These are phyloP conservation scores for Griposia aprilina DNA, from an alignment of 2,888 invertebrate species.

Conservation along the genomic window DNA sequence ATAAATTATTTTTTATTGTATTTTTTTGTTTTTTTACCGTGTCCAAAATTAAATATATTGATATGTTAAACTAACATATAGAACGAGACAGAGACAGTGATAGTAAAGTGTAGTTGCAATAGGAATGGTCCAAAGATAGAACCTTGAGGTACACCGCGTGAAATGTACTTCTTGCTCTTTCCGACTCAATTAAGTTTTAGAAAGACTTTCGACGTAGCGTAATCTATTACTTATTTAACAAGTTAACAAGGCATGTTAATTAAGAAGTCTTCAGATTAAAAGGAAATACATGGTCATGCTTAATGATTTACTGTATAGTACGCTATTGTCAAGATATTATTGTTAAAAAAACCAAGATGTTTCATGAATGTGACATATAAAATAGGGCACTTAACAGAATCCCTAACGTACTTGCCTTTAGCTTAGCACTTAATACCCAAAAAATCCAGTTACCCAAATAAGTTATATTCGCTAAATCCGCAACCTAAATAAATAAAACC, in stretches of 20 bases:
- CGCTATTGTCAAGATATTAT: background rate
- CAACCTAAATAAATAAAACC: constrained; percentile 27
- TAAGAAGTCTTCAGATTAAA: background rate
- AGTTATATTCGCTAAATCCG: background rate
- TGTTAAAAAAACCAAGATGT: background rate
- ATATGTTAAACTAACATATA: background rate
- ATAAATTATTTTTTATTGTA: constrained; percentile 67
- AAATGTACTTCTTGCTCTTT: background rate
- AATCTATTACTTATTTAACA: background rate
- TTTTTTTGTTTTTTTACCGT: constrained; percentile 3
- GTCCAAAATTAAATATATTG: background rate
- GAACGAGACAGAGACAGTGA: background rate
- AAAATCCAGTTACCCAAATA: background rate
- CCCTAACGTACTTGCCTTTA: background rate
- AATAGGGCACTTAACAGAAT: background rate
- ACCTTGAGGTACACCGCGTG: constrained; percentile 28
- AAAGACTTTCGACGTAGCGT: background rate
- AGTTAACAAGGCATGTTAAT: too few species aligned
- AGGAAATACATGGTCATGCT: background rate
- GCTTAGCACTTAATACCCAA: background rate
- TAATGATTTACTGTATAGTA: background rate
- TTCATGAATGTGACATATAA: background rate
- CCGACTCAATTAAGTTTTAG: background rate
- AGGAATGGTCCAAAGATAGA: constrained; percentile 10
- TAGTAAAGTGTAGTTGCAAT: background rate